phyloP scores from a whole-genome alignment of 1,140 invertebrate genomes.

The Lepidotrigona ventralis region DNA sequence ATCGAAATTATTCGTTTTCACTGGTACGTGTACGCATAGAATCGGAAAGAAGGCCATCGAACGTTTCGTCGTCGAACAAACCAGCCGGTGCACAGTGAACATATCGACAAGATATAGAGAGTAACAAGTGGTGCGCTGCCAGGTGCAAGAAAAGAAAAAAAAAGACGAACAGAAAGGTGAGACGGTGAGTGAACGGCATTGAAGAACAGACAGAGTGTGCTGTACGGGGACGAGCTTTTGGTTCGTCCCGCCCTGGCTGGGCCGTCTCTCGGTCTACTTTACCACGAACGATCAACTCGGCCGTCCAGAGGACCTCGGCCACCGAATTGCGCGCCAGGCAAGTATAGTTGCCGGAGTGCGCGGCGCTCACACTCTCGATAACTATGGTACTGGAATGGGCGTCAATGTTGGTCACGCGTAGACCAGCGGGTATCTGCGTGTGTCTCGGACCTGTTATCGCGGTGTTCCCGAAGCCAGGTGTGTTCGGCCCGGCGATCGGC shows the following conservation, averaged over 20 bases:
- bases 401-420: slow-evolving; percentile 83
- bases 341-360: slow-evolving; percentile 93
- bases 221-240: not conserved
- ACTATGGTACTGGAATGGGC: slow-evolving; percentile 94
- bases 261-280: slow-evolving; percentile 69
- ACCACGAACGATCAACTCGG: slow-evolving; percentile 86
- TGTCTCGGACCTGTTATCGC: slow-evolving; percentile 59
- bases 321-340: slow-evolving; percentile 93
- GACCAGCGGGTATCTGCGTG: slow-evolving; percentile 66
- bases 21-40: not conserved
- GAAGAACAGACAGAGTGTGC: slow-evolving; percentile 39
- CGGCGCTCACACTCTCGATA: slow-evolving; percentile 91
- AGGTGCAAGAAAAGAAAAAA: slow-evolving; percentile 53
- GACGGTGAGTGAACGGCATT: slow-evolving; percentile 34
- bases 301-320: slow-evolving; percentile 84
- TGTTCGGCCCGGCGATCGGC: slow-evolving; percentile 77
- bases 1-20: not conserved
- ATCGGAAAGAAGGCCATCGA: not conserved
- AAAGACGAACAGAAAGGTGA: slow-evolving; percentile 26
- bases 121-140: slow-evolving; percentile 53
- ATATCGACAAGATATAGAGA: slow-evolving; percentile 18
- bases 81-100: not conserved
- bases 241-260: slow-evolving; percentile 32
- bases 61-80: not conserved
- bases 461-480: slow-evolving; percentile 78